Conservation (phyloP, 2,797 vertebrate genomes). For the Paguma larvata region DNA sequence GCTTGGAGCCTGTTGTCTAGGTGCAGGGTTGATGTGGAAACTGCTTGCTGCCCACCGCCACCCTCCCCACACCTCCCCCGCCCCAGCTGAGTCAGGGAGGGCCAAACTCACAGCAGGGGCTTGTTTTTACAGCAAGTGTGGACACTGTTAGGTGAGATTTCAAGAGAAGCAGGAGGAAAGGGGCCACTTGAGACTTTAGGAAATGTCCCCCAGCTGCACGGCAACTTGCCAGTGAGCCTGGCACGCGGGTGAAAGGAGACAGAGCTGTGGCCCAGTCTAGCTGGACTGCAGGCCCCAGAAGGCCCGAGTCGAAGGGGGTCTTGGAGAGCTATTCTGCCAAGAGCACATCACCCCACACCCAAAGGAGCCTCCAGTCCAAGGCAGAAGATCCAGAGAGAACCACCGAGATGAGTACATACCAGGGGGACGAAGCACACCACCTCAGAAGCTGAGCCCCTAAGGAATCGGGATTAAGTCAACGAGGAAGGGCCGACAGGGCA, state of each 20-base stretch:
- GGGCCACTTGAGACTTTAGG: not conserved
- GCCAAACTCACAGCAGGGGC: not conserved
- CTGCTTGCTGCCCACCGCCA: not conserved
- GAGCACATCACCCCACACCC: not conserved
- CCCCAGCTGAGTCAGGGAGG: not conserved
- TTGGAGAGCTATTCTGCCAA: not conserved
- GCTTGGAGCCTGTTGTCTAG: slow-evolving; percentile 43
- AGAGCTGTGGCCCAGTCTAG: not conserved
- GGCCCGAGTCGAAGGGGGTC: not conserved
- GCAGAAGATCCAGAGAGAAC: not conserved
- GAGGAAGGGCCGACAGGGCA: not conserved
- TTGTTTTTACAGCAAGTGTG: not conserved
- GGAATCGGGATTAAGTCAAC: not conserved
- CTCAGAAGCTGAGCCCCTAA: not conserved
- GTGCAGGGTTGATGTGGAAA: not conserved
- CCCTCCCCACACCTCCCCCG: not conserved
- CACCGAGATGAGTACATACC: not conserved
- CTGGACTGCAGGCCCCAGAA: not conserved
- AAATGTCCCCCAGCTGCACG: not conserved
- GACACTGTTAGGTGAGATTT: not conserved
- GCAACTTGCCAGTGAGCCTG: not conserved
- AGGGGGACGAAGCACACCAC: not conserved
- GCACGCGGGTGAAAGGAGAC: not conserved
- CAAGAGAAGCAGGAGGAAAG: not conserved
- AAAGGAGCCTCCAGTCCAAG: not conserved